These are phyloP conservation scores for Drosophila paulistorum DNA, from an alignment of 1,140 invertebrate genomes.

Conservation along the genomic window DNA sequence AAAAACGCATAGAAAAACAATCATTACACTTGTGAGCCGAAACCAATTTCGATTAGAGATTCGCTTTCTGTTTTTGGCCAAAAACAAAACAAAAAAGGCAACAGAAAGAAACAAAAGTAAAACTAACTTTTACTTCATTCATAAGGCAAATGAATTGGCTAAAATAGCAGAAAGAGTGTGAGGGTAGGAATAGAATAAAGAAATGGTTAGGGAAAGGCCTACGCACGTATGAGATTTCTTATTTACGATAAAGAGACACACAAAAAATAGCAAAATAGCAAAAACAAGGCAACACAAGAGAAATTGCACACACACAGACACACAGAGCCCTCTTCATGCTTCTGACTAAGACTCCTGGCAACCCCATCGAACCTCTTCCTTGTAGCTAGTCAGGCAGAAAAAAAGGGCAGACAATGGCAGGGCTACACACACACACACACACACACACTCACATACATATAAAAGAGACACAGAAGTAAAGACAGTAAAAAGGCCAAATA, in stretches of 20 bases:
- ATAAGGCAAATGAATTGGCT: slow-evolving; percentile 57
- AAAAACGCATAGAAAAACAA: slow-evolving; percentile 66
- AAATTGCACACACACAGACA: slow-evolving; percentile 23
- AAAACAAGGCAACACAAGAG: slow-evolving; percentile 47
- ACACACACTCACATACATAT: not conserved
- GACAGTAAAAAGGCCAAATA: slow-evolving; percentile 79
- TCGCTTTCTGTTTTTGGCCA: slow-evolving; percentile 9
- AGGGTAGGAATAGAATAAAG: not conserved
- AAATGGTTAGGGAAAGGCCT: slow-evolving; percentile 30
- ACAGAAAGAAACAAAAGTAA: slow-evolving; percentile 52
- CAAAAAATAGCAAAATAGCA: slow-evolving; percentile 73
- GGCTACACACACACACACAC: slow-evolving; percentile 37
- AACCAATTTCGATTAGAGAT: slow-evolving; percentile 68
- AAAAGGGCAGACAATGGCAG: slow-evolving; percentile 64
- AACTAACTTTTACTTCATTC: slow-evolving; percentile 73
- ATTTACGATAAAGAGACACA: slow-evolving; percentile 81
- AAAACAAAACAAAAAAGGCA: not conserved
- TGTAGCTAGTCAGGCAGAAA: slow-evolving; percentile 72
- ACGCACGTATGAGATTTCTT: slow-evolving; percentile 82
- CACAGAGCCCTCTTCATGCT: not conserved
- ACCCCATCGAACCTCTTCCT: not conserved
- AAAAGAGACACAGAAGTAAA: slow-evolving; percentile 21
- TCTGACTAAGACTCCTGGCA: not conserved
- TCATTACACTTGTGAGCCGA: slow-evolving; percentile 64
- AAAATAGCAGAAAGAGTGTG: not conserved